phyloP scores from a whole-genome alignment of 2,888 invertebrate species.

The Drosophila diplacantha region DNA sequence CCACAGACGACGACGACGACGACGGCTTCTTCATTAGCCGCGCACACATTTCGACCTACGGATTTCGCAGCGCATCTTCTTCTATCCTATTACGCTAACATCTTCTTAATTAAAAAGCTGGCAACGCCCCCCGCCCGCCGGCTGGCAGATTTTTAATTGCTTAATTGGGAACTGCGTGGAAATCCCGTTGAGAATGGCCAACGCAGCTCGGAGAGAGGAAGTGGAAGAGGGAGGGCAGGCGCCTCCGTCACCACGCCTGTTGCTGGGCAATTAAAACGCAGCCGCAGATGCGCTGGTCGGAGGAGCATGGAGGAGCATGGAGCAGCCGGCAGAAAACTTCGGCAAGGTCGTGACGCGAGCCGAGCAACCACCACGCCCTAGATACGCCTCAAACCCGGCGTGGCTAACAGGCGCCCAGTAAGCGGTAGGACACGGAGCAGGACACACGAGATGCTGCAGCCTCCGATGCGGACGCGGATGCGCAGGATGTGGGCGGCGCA shows the following conservation, averaged over 20 bases:
- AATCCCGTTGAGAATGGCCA: constrained; percentile 19
- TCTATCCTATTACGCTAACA: constrained; percentile 76
- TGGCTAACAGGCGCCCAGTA: constrained; percentile 75
- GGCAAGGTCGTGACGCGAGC: constrained; percentile 62
- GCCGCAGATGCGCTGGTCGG: constrained; percentile 40
- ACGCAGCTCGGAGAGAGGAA: constrained; percentile 13
- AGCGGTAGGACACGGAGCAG: constrained; percentile 1
- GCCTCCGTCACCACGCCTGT: constrained; percentile 26
- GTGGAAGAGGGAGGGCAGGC: neutral
- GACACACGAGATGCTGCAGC: constrained; percentile 26
- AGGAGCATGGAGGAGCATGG: too few species aligned
- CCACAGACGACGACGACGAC: constrained; percentile 14
- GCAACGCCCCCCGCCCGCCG: constrained; percentile 45
- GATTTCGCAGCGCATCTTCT: constrained; percentile 74
- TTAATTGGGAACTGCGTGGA: constrained; percentile 73
- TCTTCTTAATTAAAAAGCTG: constrained; percentile 77
- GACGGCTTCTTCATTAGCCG: constrained; percentile 74
- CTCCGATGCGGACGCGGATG: constrained; percentile 27
- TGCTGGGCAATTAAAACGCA: constrained; percentile 47
- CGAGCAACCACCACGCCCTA: constrained; percentile 78
- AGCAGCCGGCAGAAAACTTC: neutral
- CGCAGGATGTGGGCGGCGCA: constrained; percentile 18
- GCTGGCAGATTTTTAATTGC: constrained; percentile 72
- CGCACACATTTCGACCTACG: constrained; percentile 75
- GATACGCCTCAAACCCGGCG: constrained; percentile 79